A percentile compares a stretch with the other conserved stretches of the same genome.
These are phyloP conservation scores for Chascanopsetta lugubris DNA, from an alignment of 2,113 vertebrate genomes.

Conservation along the genomic window DNA sequence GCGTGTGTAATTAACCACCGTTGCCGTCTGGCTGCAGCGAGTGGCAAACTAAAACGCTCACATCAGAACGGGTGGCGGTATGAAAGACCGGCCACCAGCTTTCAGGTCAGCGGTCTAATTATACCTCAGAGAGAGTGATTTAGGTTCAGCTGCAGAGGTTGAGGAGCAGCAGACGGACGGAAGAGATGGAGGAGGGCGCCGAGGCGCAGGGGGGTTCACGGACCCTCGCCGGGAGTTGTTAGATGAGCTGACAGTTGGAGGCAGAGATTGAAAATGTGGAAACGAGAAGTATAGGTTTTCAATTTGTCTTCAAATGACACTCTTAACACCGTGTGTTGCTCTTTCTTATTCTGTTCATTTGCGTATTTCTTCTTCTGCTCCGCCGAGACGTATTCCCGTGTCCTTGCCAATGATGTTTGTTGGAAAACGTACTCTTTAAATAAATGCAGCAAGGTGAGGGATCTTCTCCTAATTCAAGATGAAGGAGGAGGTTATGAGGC, in stretches of 20 bases:
- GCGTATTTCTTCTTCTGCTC: no score
- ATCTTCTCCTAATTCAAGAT: no score
- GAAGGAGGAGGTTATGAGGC: no score
- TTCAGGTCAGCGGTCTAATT: slow-evolving; percentile 73
- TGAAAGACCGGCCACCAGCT: slow-evolving; percentile 49
- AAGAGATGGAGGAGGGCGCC: slow-evolving; percentile 32
- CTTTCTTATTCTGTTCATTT: not conserved
- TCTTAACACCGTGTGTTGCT: slow-evolving; percentile 2
- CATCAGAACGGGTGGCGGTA: slow-evolving; percentile 58
- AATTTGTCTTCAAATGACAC: slow-evolving; percentile 51
- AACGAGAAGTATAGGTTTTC: slow-evolving; percentile 54
- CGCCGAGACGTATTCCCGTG: no score
- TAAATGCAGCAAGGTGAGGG: no score
- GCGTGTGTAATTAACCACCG: slow-evolving; percentile 17
- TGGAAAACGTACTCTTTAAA: no score
- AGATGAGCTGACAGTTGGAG: slow-evolving; percentile 22
- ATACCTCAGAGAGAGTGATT: slow-evolving; percentile 72
- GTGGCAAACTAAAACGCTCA: slow-evolving; percentile 52
- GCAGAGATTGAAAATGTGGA: slow-evolving; percentile 25
- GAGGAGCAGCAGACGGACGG: slow-evolving; percentile 39
- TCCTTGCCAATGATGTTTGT: no score
- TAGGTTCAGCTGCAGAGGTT: slow-evolving; percentile 57
- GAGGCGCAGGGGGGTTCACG: slow-evolving; percentile 27
- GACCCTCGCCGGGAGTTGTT: slow-evolving; percentile 15
- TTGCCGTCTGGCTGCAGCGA: slow-evolving; percentile 10